Base-by-base conservation (phyloP, 2,797 vertebrate genomes). In the Echeneis naucrates region DNA sequence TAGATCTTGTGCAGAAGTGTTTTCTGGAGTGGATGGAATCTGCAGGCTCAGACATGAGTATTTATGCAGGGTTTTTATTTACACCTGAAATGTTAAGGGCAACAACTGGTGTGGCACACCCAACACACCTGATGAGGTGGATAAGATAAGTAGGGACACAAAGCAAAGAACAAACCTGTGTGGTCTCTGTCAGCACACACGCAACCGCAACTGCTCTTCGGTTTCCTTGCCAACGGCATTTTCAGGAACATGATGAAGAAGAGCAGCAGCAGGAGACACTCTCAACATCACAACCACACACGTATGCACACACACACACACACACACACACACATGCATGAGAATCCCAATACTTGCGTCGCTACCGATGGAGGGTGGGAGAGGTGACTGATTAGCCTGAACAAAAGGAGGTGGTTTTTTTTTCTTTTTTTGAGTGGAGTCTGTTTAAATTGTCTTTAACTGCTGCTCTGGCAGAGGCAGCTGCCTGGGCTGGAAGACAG, bases 161-260 rank as follows among this genome's bases (percentile, higher is more conserved):
- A 64, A 71, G 54, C 53, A 80, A 55, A 79, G 21, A 60, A 67
- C 27, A 21, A 24, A 57, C 40, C 21, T 24, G n/a, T n/a, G n/a
- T n/a, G 38, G 11, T 30, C 42, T 38, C 26, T 52, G 23, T 37
- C 33, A 62, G 50, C 35, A 24, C 60, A 30, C 50, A 64, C 58
- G 8, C 21, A 53, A n/a, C n/a, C 27, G 32, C 17, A 48, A 10
- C 48, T 37, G 26, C 54, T 63, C 48, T 78, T 70, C 82, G 77
- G 88, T 92, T 92, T 93, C 88, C 88, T 89, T 91, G 89, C 89
- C 87, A 87, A 90, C 82, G 68, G 85, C 85, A 87, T 84, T 86
- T 89, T 91, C 56, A 87, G 75, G 74, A 84, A 72, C 67, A 83
- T 63, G 78, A 86, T 85, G 84, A 85, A 87, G 86, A 88, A 76